These are phyloP conservation scores for Cyanoderma ruficeps DNA, from an alignment of 2,113 vertebrate species.

Conservation along the genomic window DNA sequence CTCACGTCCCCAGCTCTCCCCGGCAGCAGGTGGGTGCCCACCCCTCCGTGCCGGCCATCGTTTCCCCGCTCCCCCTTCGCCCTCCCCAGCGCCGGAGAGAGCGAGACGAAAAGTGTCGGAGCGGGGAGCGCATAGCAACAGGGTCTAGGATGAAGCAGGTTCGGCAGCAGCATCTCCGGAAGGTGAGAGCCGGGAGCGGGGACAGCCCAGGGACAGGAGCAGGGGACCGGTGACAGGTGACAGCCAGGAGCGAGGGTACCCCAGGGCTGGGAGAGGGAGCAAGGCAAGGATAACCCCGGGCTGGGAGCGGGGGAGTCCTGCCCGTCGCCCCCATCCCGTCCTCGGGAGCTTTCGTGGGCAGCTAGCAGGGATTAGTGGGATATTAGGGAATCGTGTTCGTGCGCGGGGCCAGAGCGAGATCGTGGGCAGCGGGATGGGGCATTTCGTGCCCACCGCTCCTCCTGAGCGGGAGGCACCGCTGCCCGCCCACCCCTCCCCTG, in stretches of 20 bases:
- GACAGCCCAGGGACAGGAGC: not conserved
- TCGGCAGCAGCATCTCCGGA: constrained; percentile 72
- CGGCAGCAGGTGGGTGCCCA: not conserved
- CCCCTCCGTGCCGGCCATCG: not conserved
- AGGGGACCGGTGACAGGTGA: constrained; percentile 14
- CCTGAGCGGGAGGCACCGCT: not conserved
- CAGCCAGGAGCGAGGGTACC: not conserved
- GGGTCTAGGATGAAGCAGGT: constrained; percentile 75
- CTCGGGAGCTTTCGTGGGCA: not conserved
- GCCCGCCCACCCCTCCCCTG: not conserved
- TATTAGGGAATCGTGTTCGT: accelerated
- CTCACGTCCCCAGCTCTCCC: not conserved
- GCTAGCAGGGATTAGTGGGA: not conserved
- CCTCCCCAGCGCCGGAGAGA: not conserved
- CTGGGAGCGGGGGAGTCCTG: not conserved
- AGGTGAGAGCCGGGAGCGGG: constrained; percentile 66
- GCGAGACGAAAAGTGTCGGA: not conserved
- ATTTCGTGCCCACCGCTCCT: not conserved
- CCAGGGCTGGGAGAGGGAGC: not conserved
- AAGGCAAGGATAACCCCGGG: not conserved
- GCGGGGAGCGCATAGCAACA: constrained; percentile 48
- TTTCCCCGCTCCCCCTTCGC: not conserved
- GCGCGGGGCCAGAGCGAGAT: not conserved
- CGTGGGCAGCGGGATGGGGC: not conserved
- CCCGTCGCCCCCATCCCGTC: not conserved